Percentiles rank a stretch among this genome's conserved stretches.
Evolutionary conservation across 2,888 invertebrate genomes (phyloP).

Genomic region (Eristalinus aeneus): DNA sequence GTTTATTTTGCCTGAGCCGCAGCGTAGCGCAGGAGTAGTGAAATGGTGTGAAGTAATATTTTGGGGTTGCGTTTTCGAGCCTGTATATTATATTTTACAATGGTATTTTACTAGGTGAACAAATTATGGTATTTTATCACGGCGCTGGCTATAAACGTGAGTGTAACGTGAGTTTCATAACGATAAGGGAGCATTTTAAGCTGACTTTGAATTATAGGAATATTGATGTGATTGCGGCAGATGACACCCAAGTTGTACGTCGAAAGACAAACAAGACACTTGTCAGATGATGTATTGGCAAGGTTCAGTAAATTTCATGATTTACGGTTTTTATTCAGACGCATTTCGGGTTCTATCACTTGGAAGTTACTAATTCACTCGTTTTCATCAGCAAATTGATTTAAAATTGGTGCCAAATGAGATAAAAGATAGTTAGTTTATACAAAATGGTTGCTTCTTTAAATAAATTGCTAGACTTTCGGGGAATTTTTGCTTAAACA

Average conservation of each 20-base stretch:
- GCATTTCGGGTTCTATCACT: neutral
- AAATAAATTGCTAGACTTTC: too few relatives aligned
- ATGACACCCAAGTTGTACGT: neutral
- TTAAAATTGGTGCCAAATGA: too few relatives aligned
- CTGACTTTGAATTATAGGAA: neutral
- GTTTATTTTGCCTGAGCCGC: conserved; percentile 3
- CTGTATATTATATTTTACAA: conserved; percentile 2
- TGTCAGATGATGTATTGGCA: neutral
- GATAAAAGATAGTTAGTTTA: too few relatives aligned
- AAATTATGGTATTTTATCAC: conserved; percentile 33
- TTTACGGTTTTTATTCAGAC: neutral
- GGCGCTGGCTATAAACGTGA: conserved; percentile 17
- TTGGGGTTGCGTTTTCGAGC: neutral
- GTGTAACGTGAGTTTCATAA: neutral
- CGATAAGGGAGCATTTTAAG: neutral
- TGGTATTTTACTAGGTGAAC: conserved; percentile 32
- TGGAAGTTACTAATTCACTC: neutral
- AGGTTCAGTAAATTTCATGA: neutral
- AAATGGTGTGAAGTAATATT: conserved; percentile 29
- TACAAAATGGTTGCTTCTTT: too few relatives aligned
- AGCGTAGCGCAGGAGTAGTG: conserved; percentile 26
- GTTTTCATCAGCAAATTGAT: neutral
- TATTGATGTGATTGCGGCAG: neutral
- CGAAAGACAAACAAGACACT: neutral
- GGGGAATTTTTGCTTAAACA: too few relatives aligned